Evolutionary conservation across 2,797 vertebrate species (phyloP), one percentile per base, ranked within the genome.

Genomic region (Pterois miles): DNA sequence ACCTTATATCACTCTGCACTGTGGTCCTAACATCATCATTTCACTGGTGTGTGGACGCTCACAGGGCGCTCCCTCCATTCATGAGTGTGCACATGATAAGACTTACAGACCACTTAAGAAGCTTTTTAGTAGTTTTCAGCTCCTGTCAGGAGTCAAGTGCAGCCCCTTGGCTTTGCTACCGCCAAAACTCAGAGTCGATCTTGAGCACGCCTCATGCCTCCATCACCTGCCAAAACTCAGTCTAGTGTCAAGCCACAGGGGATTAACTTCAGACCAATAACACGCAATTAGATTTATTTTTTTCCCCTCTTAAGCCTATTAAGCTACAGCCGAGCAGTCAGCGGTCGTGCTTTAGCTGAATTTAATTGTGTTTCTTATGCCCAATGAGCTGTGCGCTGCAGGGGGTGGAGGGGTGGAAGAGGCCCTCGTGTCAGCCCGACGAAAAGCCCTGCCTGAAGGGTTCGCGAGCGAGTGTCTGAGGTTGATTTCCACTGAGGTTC

Each of bases 311-410:
- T 95, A 90, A 92, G 92, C 91, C 94, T 93, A 88, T 95, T 93
- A 86, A 56, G 62, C 86, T 83, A 52, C 78, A 87, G 90, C 87
- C 0, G 76, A 92, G 91, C 93, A 89, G 86, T 86, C 91, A 89
- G 93, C 72, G 89, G 91, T 85, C 88, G 43, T 70, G 89, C 89
- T 90, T 95, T 95, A 95, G 94, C 95, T 93, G 92, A 95, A 95
- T 94, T 95, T 96, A 96, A 97, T 96, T 96, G 94, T 96, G 92
- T 96, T 97, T 95, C 84, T 95, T 90, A 92, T 94, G 94, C 93
- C 95, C 94, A 95, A 79, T 87, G 91, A 94, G 85, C 91, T 88
- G 84, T 79, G 86, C 76, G 72, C 87, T 77, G 70, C 83, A 36
- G 88, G 91, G 89, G 88, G 86, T 43, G 71, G 80, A 60, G 69